Base-by-base conservation (phyloP, 2,113 vertebrate species). In the Perca schrenkii region DNA sequence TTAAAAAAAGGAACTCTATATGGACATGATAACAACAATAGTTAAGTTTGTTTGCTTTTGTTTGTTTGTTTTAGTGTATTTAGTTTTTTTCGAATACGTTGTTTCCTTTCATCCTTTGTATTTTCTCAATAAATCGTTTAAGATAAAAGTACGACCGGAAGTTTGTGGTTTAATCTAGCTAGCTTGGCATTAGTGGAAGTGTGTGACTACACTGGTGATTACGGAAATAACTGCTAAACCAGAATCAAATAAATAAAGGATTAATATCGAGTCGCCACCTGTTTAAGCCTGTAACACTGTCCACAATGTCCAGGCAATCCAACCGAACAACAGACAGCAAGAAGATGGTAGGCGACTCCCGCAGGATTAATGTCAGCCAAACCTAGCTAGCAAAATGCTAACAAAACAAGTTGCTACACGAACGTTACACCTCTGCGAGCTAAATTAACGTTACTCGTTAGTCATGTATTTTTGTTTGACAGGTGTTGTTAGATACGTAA, bases 241-340 rank as follows among this genome's bases (percentile, higher is more conserved):
- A 70, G 72, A 92, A 91, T 90, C 79, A 92, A 85, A 91, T 95
- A 91, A 93, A 94, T 94, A 94, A 94, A 94, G 88, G 89, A 95
- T 95, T 88, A 85, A 74, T 80, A 84, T 82, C 56, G 70, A 79
- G 50, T 75, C 36, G 12, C 83, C 16, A 60, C 77, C 80, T 61
- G 68, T 79, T 81, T 80, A 78, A 60, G 19, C 70, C 72, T 47
- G 80, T 78, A 92, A 92, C 65, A 72, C 77, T 72, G 84, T 87
- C 89, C 91, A 97, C 85, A 90, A 99, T 99, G 98, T 98, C 97
- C 74, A 96, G 97, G 79, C 98, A 99, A 85, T 96, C 97, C 77
- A 97, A 96, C 93, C 95, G 98, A 91, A 95, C 97, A 79, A 95
- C 97, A 71, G 98, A 99, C 94, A 98, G 94, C 96, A 99, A 99